Base-by-base conservation (phyloP, 2,888 invertebrate genomes). In the Lithophane semibrunnea region DNA sequence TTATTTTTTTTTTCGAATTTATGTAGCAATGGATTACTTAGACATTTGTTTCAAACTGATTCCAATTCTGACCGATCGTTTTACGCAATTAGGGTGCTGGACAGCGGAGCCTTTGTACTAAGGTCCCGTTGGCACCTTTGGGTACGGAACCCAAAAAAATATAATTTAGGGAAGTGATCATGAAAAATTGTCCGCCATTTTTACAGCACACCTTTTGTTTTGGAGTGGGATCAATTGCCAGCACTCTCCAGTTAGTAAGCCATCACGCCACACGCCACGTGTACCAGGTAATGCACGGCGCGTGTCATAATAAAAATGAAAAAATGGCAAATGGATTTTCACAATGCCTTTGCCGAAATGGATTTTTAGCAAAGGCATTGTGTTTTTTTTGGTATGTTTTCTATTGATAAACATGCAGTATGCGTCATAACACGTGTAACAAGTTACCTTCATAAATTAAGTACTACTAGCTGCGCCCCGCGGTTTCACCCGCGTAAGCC, bases 151-250 rank as follows among this genome's bases (percentile, higher is more conserved):
- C 54, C 67, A n/a, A n/a, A 10, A 67, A 68, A 54, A 16, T 29
- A 42, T 24, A n/a, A 68, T 69, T 60, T 68, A 60, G 42, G 21
- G n/a, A 44, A 21, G 12, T 37, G 73, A 72, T 47, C n/a, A 12
- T 68, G 73, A 81, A 65, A 24, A 37, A 83, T 83, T 12, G 49
- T 1, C 1, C n/a, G 37, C 21, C 49, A 81, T 83, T 79, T 78
- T 65, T 58, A 56, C n/a, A 60, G 24, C 42, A 52, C n/a, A 63
- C 13, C 10, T 72, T 68, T 68, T 83, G 8, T 65, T 69, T 56
- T 16, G n/a, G 12, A 44, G 42, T 13, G 44, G 68, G 71, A 58
- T 83, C 67, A 71, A 77, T 71, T 42, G 1, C 37, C 1, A 21
- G 21, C 52, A 56, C 29, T 66, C 21, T 64, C 5, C 13, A 18